phyloP scores from a whole-genome alignment of 2,888 invertebrate species.

The Pachycephus smyrnensis region DNA sequence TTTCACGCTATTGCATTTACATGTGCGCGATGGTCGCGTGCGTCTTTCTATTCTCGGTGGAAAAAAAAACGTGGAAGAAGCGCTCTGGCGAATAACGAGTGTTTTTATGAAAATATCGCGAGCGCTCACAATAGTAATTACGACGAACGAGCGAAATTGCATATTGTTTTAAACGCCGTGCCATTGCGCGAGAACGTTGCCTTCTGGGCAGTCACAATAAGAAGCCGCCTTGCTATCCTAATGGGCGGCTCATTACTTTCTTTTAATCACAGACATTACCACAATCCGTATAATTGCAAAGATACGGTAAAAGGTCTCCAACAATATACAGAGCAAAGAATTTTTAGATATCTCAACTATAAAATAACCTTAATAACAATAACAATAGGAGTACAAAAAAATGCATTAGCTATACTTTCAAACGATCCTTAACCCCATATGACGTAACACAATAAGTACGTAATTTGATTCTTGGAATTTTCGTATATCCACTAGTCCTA shows the following conservation, averaged over 20 bases:
- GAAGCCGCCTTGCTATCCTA: constrained; percentile 51
- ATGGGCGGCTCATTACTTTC: constrained; percentile 60
- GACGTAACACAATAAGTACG: not conserved
- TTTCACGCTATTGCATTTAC: not conserved
- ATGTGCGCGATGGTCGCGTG: not conserved
- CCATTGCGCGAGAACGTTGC: constrained; percentile 31
- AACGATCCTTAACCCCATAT: not conserved
- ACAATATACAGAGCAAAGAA: not conserved
- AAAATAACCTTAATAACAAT: not conserved
- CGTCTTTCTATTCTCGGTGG: not conserved
- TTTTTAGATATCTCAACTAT: not conserved
- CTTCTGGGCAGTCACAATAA: constrained; percentile 22
- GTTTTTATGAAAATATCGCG: constrained; percentile 26
- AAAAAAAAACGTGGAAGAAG: not conserved
- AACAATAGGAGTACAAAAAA: too few relatives aligned
- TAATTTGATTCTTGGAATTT: not conserved
- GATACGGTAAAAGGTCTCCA: not conserved
- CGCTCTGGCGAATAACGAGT: not conserved
- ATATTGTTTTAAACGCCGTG: constrained; percentile 35
- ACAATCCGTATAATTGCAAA: constrained; percentile 57
- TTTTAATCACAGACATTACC: constrained; percentile 62
- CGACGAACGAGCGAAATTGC: constrained; percentile 32
- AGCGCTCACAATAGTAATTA: constrained; percentile 35
- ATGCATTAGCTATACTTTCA: not conserved
- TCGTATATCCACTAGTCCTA: not conserved